Evolutionary conservation across 2,888 invertebrate genomes (phyloP), one percentile per base, ranked within the genome.

Genomic region (Seira ritae): DNA sequence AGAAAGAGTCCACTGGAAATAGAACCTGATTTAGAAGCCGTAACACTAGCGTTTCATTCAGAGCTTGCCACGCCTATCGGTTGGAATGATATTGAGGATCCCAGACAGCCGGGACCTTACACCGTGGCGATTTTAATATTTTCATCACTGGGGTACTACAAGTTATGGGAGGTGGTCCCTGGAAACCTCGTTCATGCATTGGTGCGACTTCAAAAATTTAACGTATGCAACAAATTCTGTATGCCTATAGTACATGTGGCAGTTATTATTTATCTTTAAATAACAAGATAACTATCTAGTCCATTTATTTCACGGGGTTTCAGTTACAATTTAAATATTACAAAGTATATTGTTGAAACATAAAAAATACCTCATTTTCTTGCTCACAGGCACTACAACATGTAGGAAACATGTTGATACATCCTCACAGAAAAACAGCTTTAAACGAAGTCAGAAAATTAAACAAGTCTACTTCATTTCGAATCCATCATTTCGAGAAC

Each of bases 21-120:
- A 0, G 85, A 85, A 19, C 85, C 85, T 22, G 85, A 85, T 55
- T 68, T 80, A 20, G 82, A 85, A 19, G 88, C 87, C 4, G 82
- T 87, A 0, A 87, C 87, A 20, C 66, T 88, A 37, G 88, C 88
- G 4, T 88, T 87, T 73, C 88, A 88, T 68, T 87, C 87, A 1
- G 88, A 88, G 60, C 19, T 85, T 8, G 84, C 88, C 8, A 87
- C 87, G 8, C 87, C 87, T 0, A 77, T 87, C 6, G 88, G 88
- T 0, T 87, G 87, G 88, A 85, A 87, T 80, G 88, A 88, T 69
- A 85, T 88, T 42, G 88, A 88, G 69, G 87, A 88, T 74, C 88
- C 88, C 0, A 75, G 87, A 22, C 68, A 84, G 37, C 88, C 88
- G 10, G 87, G 87, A 1, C 87, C 87, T 0, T 85, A 69, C 62